These are phyloP conservation scores for Falco punctatus DNA, from an alignment of 2,113 vertebrate genomes.

Conservation along the genomic window DNA sequence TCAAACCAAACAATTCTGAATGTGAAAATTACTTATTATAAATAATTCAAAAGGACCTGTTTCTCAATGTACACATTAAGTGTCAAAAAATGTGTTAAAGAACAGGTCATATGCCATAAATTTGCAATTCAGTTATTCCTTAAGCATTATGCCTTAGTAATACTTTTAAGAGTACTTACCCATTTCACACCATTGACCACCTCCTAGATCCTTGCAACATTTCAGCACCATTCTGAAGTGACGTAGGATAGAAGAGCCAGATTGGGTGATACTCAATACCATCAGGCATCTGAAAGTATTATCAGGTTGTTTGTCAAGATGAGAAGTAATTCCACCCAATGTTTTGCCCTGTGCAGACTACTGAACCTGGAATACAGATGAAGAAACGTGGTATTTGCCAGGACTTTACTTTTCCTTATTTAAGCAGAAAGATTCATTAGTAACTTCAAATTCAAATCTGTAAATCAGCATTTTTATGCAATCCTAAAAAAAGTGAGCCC, in stretches of 20 bases:
- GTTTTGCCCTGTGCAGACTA: not conserved
- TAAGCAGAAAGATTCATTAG: not conserved
- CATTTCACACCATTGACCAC: not conserved
- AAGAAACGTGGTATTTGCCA: not conserved
- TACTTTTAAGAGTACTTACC: not conserved
- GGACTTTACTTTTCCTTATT: not conserved
- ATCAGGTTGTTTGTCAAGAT: not conserved
- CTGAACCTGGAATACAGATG: not conserved
- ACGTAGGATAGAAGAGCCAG: conserved; percentile 15
- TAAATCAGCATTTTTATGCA: not conserved
- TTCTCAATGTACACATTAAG: not conserved
- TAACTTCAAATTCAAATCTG: not conserved
- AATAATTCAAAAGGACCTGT: not conserved
- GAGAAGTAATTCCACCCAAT: not conserved
- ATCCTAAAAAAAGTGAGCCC: not conserved
- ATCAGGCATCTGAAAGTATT: not conserved
- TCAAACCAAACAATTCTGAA: not conserved
- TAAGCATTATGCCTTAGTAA: not conserved
- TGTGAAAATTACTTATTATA: not conserved
- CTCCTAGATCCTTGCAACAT: not conserved
- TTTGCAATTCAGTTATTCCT: not conserved
- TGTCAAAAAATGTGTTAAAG: not conserved
- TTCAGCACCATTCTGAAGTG: conserved; percentile 46
- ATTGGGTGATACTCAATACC: conserved; percentile 50
- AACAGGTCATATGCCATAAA: not conserved